Base-by-base conservation (phyloP, 2,888 invertebrate genomes). In the Aphelenchoides bicaudatus region DNA sequence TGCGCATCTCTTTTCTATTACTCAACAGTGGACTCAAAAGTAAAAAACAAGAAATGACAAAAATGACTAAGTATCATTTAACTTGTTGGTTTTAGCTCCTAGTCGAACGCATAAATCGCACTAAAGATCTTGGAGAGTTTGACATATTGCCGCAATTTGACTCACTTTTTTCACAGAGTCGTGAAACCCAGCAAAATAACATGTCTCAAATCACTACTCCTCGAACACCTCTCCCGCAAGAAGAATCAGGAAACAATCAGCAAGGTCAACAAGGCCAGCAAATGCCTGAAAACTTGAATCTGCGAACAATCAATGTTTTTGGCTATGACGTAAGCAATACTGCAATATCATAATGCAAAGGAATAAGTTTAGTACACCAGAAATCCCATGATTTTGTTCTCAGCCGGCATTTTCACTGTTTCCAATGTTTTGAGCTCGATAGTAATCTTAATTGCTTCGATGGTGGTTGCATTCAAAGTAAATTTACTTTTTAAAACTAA, bases 1-100 rank as follows among this genome's bases (percentile, higher is more conserved):
- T 62, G 70, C 39, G n/a, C 63, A 25, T 58, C 56, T n/a, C 51
- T 67, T 27, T 37, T 67, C 19, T 63, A 63, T 30, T 63, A 71
- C 47, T 71, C 70, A 16, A 51, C 58, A 10, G 70, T 71, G n/a
- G 70, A 67, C 38, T 39, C 70, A 21, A 34, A 16, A 21, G 66
- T 65, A 50, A 56, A 57, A 31, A 3, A 4, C 10, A 61, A 38
- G 21, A 21, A 8, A n/a, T n/a, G n/a, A n/a, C n/a, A n/a, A n/a
- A n/a, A n/a, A n/a, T n/a, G n/a, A n/a, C n/a, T n/a, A n/a, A 2
- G 2, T 8, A 23, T 56, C 21, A 23, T n/a, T 39, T 39, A 37
- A 34, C 13, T 16, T 5, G n/a, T 39, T 16, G 10, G 5, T 46
- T 52, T n/a, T 38, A 65, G 68, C 58, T 34, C 51, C 52, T 66